Percentiles rank a stretch among this genome's conserved stretches.
phyloP scores from a whole-genome alignment of 1,140 invertebrate genomes.

The Zaprionus capensis region DNA sequence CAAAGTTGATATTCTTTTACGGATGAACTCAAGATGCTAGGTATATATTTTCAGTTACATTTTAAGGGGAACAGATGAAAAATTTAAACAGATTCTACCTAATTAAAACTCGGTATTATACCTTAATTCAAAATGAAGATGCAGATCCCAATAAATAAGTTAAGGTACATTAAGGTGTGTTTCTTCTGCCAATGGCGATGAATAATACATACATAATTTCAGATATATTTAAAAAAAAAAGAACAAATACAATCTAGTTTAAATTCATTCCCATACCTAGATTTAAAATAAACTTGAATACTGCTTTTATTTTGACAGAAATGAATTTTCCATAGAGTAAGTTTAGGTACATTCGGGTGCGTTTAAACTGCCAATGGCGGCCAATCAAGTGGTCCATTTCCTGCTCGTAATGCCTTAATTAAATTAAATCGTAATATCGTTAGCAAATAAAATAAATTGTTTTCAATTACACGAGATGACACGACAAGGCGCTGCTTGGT shows the following conservation, averaged over 20 bases:
- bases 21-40: background rate
- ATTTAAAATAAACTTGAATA: too few species aligned
- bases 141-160: too few species aligned
- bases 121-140: too few species aligned
- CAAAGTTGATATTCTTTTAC: background rate
- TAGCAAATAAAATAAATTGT: conserved; percentile 82
- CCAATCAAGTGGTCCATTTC: conserved; percentile 38
- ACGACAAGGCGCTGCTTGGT: conserved; percentile 77
- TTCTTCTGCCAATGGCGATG: too few species aligned
- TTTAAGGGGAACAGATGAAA: background rate
- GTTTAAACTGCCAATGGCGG: background rate
- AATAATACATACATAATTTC: background rate
- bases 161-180: too few species aligned
- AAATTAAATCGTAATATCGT: conserved; percentile 78
- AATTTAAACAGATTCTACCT: background rate
- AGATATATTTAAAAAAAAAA: background rate
- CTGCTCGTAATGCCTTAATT: conserved; percentile 66
- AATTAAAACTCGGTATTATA: background rate
- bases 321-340: too few species aligned
- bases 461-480: conserved; percentile 73
- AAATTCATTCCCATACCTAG: too few species aligned
- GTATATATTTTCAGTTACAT: background rate
- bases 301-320: too few species aligned
- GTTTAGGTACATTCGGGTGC: background rate
- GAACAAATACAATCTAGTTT: background rate